Evolutionary conservation across 2,797 vertebrate species (phyloP).

Genomic region (Arctocebus calabarensis): DNA sequence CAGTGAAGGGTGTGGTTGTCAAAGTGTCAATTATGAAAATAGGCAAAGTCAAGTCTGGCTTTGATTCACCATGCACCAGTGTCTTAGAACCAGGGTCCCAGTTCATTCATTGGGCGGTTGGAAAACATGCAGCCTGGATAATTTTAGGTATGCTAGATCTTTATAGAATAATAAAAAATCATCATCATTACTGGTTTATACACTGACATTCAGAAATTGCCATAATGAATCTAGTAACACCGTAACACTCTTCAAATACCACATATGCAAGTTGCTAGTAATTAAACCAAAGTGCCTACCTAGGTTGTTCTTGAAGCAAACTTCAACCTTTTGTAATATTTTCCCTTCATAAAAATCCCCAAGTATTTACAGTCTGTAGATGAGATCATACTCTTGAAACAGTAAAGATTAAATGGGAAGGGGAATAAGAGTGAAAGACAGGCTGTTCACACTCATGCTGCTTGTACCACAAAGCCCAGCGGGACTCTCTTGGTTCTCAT

Average conservation of each 20-base stretch:
- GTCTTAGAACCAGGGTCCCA: neutral
- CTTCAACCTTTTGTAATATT: conserved; percentile 81
- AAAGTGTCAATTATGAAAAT: conserved; percentile 51
- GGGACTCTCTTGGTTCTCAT: conserved; percentile 27
- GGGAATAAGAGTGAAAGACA: conserved; percentile 39
- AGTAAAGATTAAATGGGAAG: conserved; percentile 65
- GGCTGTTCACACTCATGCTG: conserved; percentile 59
- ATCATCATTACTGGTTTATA: neutral
- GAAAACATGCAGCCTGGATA: neutral
- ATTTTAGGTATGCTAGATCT: neutral
- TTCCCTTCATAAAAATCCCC: conserved; percentile 84
- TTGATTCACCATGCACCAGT: neutral
- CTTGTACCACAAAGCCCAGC: conserved; percentile 59
- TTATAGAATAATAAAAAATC: neutral
- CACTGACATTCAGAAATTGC: neutral
- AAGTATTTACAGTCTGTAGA: conserved; percentile 84
- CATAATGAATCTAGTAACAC: neutral
- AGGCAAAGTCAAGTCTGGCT: neutral
- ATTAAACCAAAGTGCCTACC: conserved; percentile 80
- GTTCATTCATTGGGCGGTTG: conserved; percentile 16
- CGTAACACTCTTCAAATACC: neutral
- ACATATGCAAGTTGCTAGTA: conserved; percentile 59
- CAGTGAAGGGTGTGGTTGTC: neutral
- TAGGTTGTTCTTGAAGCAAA: conserved; percentile 79
- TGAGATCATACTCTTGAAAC: conserved; percentile 85